Percentiles rank a stretch among this genome's conserved stretches.
These are phyloP conservation scores for Ariopsis seemanni DNA, from an alignment of 2,113 vertebrate species.

Conservation along the genomic window DNA sequence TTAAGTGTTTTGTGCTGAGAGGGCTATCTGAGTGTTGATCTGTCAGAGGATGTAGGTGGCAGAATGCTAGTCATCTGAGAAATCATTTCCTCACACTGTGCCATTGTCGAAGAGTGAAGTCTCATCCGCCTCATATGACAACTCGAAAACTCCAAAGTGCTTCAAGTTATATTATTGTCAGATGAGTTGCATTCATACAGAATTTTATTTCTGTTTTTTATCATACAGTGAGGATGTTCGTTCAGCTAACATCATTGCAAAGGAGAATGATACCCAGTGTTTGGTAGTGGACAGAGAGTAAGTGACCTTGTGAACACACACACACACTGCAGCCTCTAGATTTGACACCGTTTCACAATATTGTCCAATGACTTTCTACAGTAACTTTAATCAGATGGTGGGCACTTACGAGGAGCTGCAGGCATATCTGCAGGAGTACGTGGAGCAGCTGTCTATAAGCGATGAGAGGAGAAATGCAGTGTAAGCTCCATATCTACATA, in stretches of 20 bases:
- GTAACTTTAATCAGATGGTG: slow-evolving; percentile 91
- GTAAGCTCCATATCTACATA: slow-evolving; percentile 63
- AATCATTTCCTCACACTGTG: slow-evolving; percentile 17
- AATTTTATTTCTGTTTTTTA: neutral
- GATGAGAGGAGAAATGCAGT: slow-evolving; percentile 81
- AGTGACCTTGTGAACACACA: slow-evolving; percentile 58
- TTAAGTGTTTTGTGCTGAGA: slow-evolving; percentile 4
- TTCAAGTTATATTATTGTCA: neutral
- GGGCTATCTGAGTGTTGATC: neutral
- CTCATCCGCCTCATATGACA: neutral
- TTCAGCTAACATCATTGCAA: slow-evolving; percentile 90
- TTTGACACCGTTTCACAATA: neutral
- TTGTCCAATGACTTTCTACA: slow-evolving; percentile 51
- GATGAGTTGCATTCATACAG: neutral
- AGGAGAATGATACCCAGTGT: slow-evolving; percentile 84
- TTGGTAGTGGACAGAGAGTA: slow-evolving; percentile 91
- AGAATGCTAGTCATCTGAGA: slow-evolving; percentile 43
- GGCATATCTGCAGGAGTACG: slow-evolving; percentile 84
- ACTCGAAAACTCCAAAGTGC: neutral
- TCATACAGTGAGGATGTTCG: slow-evolving; percentile 85
- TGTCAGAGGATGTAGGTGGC: slow-evolving; percentile 28
- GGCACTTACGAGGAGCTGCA: slow-evolving; percentile 92
- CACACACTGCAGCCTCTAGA: neutral
- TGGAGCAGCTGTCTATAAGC: slow-evolving; percentile 80
- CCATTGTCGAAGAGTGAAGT: slow-evolving; percentile 22